Evolutionary conservation across 2,888 invertebrate genomes (phyloP), one percentile per base, ranked within the genome.

Genomic region (Folsomia candida): DNA sequence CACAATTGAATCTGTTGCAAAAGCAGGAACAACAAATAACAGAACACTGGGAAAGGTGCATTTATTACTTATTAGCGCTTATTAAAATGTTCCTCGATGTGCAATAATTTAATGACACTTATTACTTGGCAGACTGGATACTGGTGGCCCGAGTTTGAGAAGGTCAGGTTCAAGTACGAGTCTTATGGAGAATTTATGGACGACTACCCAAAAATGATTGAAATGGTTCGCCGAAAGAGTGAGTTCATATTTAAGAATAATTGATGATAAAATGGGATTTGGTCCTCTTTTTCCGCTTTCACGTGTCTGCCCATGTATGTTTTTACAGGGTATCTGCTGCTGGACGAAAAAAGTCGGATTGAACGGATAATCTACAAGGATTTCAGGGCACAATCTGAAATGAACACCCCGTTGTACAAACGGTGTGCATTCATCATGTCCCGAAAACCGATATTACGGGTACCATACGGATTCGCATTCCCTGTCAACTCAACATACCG

Each of bases 401-500:
- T 86, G 75, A 85, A 84, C 0, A 81, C 86, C 0, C 85, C 85
- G 0, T 91, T 92, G 81, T 84, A 85, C 14, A 83, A 88, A 0
- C 86, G 91, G 66, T 93, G 93, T 81, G 89, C 90, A 0, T 92
- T 89, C 81, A 93, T 93, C 0, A 87, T 91, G 66, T 90, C 91
- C 6, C 89, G 89, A 22, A 86, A 88, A 60, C 83, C 88, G 0
- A 89, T 92, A 76, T 86, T 90, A 80, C 86, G 85, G 51, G 87
- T 87, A 76, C 86, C 87, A 25, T 87, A 91, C 71, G 90, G 89
- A 0, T 93, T 93, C 80, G 91, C 88, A 0, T 93, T 89, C 82
- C 88, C 88, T 0, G 84, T 83, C 2, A 85, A 87, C 20, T 90
- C 90, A 66, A 85, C 85, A 26, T 84, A 90, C 76, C 85, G 85